These are phyloP conservation scores for Thrips palmi DNA, from an alignment of 1,140 invertebrate species.

Conservation along the genomic window DNA sequence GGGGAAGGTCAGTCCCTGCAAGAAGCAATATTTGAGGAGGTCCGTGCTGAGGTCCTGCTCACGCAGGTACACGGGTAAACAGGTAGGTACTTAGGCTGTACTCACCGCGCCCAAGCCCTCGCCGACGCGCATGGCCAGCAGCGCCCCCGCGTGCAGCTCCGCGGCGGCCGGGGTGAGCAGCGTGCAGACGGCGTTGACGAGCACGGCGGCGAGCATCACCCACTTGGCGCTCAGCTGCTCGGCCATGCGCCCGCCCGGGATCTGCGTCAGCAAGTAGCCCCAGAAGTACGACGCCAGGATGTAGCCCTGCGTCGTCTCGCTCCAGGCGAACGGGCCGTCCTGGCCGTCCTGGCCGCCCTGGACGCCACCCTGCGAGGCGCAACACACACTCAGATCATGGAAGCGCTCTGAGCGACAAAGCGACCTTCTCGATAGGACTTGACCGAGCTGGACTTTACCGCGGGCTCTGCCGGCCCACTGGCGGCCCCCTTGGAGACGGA, in stretches of 20 bases:
- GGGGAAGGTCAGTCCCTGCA: slow-evolving; percentile 22
- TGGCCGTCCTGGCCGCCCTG: too few relatives aligned
- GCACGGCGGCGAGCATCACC: slow-evolving; percentile 25
- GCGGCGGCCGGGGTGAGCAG: slow-evolving; percentile 28
- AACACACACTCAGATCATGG: too few relatives aligned
- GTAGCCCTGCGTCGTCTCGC: slow-evolving; percentile 19
- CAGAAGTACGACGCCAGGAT: slow-evolving; percentile 29
- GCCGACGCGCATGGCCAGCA: slow-evolving; percentile 12
- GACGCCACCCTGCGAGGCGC: too few relatives aligned
- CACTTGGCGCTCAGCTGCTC: slow-evolving; percentile 24
- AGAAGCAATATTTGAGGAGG: too few relatives aligned
- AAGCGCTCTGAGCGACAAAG: too few relatives aligned
- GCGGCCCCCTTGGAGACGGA: too few relatives aligned
- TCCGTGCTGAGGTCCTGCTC: too few relatives aligned
- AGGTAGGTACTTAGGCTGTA: too few relatives aligned
- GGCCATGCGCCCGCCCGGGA: slow-evolving; percentile 28
- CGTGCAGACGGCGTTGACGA: slow-evolving; percentile 28
- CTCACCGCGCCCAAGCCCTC: slow-evolving; percentile 14
- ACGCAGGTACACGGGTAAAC: too few relatives aligned
- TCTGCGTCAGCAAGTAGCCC: slow-evolving; percentile 25
- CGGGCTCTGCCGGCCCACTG: too few relatives aligned
- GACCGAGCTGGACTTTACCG: too few relatives aligned
- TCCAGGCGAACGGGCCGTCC: slow-evolving; percentile 20
- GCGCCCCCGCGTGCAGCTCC: slow-evolving; percentile 2
- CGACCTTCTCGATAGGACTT: too few relatives aligned